Percentiles rank a stretch among this genome's conserved stretches.
phyloP scores from a whole-genome alignment of 2,888 invertebrate genomes.

The Brachyptera risi region DNA sequence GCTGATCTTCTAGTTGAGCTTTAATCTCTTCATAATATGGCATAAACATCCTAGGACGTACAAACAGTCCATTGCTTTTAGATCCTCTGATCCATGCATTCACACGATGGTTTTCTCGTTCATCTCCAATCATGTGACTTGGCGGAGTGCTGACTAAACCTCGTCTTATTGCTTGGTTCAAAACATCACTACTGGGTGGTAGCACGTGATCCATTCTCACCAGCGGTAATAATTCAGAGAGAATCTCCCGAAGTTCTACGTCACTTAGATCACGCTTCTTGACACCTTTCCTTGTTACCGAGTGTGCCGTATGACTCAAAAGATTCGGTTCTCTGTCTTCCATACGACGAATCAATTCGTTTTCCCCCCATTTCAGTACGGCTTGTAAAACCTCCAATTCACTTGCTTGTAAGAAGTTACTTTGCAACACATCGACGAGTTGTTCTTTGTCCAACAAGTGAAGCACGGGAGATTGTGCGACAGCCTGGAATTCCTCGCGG shows the following conservation, averaged over 20 bases:
- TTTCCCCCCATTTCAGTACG: constrained; percentile 85
- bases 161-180: constrained; percentile 56
- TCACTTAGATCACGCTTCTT: constrained; percentile 80
- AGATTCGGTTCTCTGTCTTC: constrained; percentile 89
- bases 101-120: constrained; percentile 59
- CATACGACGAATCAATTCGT: constrained; percentile 74
- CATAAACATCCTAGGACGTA: constrained; percentile 86
- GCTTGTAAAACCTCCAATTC: constrained; percentile 86
- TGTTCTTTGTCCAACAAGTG: constrained; percentile 73
- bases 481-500: constrained; percentile 83
- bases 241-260: constrained; percentile 76
- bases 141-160: constrained; percentile 62
- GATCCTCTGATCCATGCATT: constrained; percentile 79
- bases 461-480: constrained; percentile 68
- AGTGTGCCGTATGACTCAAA: constrained; percentile 88
- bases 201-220: constrained; percentile 87
- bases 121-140: constrained; percentile 75
- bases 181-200: constrained; percentile 74
- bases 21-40: constrained; percentile 94
- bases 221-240: constrained; percentile 76
- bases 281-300: constrained; percentile 79
- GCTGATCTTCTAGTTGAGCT: constrained; percentile 76
- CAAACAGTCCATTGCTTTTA: constrained; percentile 65
- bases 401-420: constrained; percentile 76
- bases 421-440: constrained; percentile 68